Evolutionary conservation across 2,888 invertebrate genomes (phyloP), one percentile per base, ranked within the genome.

Genomic region (Lutraria lutraria): DNA sequence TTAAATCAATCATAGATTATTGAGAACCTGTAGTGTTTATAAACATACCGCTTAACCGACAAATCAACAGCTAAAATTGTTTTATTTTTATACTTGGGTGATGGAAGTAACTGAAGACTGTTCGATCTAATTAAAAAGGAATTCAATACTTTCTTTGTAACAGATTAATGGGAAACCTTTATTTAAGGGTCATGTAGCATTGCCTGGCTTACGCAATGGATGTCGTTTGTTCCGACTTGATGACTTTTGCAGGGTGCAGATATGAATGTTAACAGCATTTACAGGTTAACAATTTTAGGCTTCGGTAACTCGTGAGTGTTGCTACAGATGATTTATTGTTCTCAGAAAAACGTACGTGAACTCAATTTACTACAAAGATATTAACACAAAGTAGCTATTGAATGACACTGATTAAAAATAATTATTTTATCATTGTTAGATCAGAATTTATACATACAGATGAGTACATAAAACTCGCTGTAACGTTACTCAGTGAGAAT

Each of bases 211-310:
- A 31, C 76, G 29, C 76, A 19, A 76, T 13, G 63, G 15, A 34
- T 25, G 34, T 25, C 2, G 76, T 76, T 31, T 31, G 43, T 19
- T 31, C 34, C 76, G 34, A 34, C 76, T 31, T 76, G 31, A 76
- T 76, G 76, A 16, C 8, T 13, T 25, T 76, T 16, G 13, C 76
- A 34, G 31, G 6, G 76, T 76, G 76, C 34, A 76, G 2, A 31
- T 15, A 19, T 31, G 16, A 31, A 76, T 76, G 76, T 76, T 76
- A 19, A 76, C 31, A 31, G 0, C 31, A 31, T 76, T 19, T 34
- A 76, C 76, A 76, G 76, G 76, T 76, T 34, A 34, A 12, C 76
- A 76, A 76, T 76, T 76, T 76, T 76, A 15, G 25, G 76, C 76
- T 76, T 76, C 76, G 31, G 31, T 31, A 76, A 76, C 15, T 76